Conservation (phyloP, 2,113 vertebrate genomes). For the Protobothrops flavoviridis region DNA sequence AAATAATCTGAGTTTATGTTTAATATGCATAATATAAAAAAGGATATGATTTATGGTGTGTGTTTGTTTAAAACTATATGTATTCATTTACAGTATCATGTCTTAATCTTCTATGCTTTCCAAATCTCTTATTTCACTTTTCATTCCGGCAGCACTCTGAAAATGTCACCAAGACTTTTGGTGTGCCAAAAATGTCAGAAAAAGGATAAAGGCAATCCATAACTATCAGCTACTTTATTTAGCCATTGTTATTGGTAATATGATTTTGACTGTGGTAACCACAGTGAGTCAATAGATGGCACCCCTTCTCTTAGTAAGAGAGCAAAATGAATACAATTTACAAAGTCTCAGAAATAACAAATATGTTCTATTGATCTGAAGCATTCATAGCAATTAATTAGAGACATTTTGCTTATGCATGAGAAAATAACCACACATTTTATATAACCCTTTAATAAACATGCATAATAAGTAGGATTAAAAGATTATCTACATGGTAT, state of each 20-base stretch:
- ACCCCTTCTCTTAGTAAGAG: slow-evolving; percentile 72
- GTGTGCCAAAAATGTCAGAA: slow-evolving; percentile 51
- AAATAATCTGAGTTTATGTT: neutral
- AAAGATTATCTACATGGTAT: slow-evolving; percentile 24
- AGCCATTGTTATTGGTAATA: slow-evolving; percentile 55
- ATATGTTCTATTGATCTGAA: slow-evolving; percentile 34
- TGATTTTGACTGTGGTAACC: slow-evolving; percentile 55
- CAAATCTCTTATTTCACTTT: neutral
- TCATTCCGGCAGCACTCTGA: neutral
- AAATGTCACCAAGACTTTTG: slow-evolving; percentile 34
- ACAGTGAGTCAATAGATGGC: slow-evolving; percentile 77
- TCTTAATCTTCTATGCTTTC: slow-evolving; percentile 35
- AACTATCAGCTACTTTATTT: slow-evolving; percentile 35
- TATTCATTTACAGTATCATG: neutral
- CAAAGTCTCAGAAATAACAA: slow-evolving; percentile 42
- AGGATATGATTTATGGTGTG: neutral
- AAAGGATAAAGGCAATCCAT: slow-evolving; percentile 34
- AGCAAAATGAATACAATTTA: slow-evolving; percentile 51
- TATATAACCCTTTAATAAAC: neutral
- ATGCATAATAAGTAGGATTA: fast-evolving
- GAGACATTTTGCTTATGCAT: slow-evolving; percentile 27
- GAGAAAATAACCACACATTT: slow-evolving; percentile 18
- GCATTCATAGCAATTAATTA: slow-evolving; percentile 54
- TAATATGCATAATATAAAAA: slow-evolving; percentile 1
- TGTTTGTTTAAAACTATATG: fast-evolving